Evolutionary conservation across 2,888 invertebrate species (phyloP), one percentile per base, ranked within the genome.

Genomic region (Microplitis deprimator): DNA sequence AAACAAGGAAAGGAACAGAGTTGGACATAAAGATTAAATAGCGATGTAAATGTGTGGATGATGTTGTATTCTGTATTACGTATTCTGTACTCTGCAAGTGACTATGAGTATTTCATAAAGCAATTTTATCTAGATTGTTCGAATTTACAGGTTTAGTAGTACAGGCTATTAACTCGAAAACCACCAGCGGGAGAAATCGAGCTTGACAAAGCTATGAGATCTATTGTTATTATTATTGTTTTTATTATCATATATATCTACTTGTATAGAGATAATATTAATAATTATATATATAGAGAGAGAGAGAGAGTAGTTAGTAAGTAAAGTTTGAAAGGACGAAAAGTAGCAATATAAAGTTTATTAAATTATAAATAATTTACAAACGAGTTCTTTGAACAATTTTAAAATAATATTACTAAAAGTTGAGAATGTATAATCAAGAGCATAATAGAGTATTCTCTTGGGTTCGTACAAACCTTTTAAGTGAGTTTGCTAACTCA

Each of bases 121-220:
- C 78, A 84, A 82, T 82, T 84, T 83, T 85, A 85, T 86, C 85
- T 84, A 79, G 84, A 86, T 84, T 82, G 82, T 78, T 73, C 69
- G 59, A 78, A 84, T 83, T 84, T 85, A 84, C 81, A 83, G 78
- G 78, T 79, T 80, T 75, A 83, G n/a, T 84, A 84, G 84, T 83
- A 85, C 82, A 77, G 80, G 79, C 83, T 86, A 85, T 86, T 86
- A 86, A 85, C 81, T 85, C 80, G 77, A 81, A 75, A 80, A 80
- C 72, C 78, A 74, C 71, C 73, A 39, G 40, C 41, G 76, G 17
- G 74, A 41, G 62, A 72, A 70, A 61, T 72, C 79, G 68, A 61
- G 16, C 79, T 80, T 60, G 82, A 79, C 79, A 78, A 77, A 75
- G 68, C 74, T 75, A 70, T 75, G 79, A 80, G 76, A 79, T 76